A percentile compares a stretch with the other conserved stretches of the same genome.
Conservation (phyloP, 2,888 invertebrate genomes). For the Therioaphis trifolii region DNA sequence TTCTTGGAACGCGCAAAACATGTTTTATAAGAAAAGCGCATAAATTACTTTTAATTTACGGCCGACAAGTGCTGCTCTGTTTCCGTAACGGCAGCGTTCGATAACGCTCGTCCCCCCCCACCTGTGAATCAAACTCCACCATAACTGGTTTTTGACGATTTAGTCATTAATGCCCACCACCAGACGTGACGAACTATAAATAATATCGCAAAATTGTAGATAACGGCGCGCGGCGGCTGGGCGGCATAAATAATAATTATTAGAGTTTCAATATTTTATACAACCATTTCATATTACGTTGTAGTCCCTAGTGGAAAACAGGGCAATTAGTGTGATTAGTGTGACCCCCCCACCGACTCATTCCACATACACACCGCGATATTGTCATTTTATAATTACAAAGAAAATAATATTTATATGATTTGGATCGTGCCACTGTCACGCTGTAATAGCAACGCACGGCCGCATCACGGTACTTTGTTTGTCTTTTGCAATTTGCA, state of each 20-base stretch:
- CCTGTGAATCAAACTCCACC: slow-evolving; percentile 4
- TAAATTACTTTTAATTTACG: slow-evolving; percentile 8
- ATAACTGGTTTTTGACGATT: slow-evolving; percentile 7
- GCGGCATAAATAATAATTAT: slow-evolving; percentile 14
- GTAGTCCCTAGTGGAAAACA: background rate
- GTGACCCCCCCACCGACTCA: slow-evolving; percentile 6
- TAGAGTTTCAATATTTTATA: slow-evolving; percentile 12
- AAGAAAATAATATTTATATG: too few species aligned
- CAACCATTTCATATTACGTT: slow-evolving; percentile 11
- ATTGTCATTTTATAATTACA: too few species aligned
- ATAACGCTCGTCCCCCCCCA: slow-evolving; percentile 3
- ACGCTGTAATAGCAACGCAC: too few species aligned
- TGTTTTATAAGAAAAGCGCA: slow-evolving; percentile 6
- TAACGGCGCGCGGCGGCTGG: slow-evolving; percentile 10
- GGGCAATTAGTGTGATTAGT: background rate
- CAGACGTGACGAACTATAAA: slow-evolving; percentile 9
- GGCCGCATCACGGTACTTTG: too few species aligned
- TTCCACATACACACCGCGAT: too few species aligned
- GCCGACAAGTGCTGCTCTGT: slow-evolving; percentile 8
- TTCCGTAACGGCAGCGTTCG: too few species aligned
- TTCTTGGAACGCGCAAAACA: slow-evolving; percentile 13
- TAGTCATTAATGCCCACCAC: slow-evolving; percentile 1
- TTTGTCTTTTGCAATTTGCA: too few species aligned
- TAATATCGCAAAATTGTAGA: slow-evolving; percentile 12
- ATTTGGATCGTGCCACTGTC: too few species aligned